Evolutionary conservation across 2,797 vertebrate genomes (phyloP).

Genomic region (Rhabdomys pumilio): DNA sequence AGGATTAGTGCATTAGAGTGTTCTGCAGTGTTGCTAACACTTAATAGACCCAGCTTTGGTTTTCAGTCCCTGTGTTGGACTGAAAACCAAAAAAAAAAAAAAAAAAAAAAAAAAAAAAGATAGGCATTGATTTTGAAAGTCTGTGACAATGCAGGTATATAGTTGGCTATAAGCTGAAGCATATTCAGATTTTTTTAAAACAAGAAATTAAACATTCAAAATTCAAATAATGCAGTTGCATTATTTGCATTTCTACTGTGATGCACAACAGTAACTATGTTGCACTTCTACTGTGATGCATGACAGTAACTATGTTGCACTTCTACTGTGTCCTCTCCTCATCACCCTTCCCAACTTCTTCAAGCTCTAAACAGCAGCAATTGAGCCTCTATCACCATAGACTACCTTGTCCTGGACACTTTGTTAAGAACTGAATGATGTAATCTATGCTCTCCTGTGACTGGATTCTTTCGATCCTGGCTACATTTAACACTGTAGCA

Average conservation of each 20-base stretch:
- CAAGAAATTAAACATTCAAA: too few species aligned
- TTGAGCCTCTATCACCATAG: neutral
- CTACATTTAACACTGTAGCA: neutral
- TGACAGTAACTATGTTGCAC: neutral
- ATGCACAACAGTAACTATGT: too few species aligned
- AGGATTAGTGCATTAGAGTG: neutral
- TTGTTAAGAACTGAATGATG: neutral
- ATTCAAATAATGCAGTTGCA: neutral
- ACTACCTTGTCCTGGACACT: neutral
- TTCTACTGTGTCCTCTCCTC: neutral
- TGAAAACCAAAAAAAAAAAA: too few species aligned
- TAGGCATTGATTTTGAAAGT: too few species aligned
- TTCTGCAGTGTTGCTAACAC: neutral
- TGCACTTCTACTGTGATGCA: neutral
- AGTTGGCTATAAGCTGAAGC: too few species aligned
- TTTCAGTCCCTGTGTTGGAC: slow-evolving; percentile 6
- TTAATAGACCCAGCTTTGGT: slow-evolving; percentile 4
- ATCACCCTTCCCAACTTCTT: neutral
- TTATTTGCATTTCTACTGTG: neutral
- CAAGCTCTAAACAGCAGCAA: neutral
- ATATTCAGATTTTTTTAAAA: too few species aligned
- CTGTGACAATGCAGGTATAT: too few species aligned
- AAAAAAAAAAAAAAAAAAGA: too few species aligned
- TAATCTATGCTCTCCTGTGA: neutral
- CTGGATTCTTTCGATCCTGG: neutral